Evolutionary conservation across 1,140 invertebrate genomes (phyloP).

Genomic region (Protaetia brevitarsis): DNA sequence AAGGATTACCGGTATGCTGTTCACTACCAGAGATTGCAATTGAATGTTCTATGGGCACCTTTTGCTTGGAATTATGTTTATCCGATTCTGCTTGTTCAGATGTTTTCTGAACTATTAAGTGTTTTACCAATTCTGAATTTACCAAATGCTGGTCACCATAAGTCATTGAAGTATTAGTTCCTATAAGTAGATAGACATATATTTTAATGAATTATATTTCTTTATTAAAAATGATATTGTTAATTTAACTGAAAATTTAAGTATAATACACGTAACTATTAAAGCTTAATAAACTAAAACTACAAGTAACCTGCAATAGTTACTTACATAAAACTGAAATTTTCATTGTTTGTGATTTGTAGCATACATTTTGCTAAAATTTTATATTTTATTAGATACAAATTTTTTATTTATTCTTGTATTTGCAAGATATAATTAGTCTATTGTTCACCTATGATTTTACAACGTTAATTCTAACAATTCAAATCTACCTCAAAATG

Average conservation of each 20-base stretch:
- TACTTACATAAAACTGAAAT: no score
- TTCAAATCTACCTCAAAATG: not conserved
- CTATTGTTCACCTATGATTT: no score
- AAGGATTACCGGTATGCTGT: not conserved
- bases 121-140: constrained; percentile 20
- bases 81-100: constrained; percentile 9
- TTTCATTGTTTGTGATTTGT: no score
- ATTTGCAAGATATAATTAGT: no score
- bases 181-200: constrained; percentile 26
- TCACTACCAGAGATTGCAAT: not conserved
- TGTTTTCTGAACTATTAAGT: not conserved
- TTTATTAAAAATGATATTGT: not conserved
- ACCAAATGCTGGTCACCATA: not conserved
- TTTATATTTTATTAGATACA: no score
- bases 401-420: no score
- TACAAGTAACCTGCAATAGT: no score
- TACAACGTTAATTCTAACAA: no score
- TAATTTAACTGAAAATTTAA: no score
- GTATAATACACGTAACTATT: no score
- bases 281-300: no score
- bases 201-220: constrained; percentile 32
- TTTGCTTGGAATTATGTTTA: not conserved
- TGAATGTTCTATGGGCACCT: not conserved
- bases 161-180: not conserved
- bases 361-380: no score